Conservation (phyloP, 64 coral and sea anemone species). For the Acropora tenuis region DNA sequence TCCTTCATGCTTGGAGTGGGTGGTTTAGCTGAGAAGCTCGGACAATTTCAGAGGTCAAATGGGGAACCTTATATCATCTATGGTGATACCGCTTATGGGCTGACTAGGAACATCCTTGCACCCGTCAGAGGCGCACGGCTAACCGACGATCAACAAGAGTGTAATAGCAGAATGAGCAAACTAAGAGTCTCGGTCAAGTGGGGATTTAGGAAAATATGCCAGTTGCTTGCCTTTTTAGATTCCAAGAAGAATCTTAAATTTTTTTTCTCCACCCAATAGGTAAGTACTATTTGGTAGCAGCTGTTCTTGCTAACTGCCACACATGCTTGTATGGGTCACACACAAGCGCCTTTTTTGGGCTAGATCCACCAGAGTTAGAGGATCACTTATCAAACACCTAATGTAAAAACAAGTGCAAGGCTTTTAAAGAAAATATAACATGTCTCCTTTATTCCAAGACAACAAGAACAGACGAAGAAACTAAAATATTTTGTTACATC, state of each 20-base stretch:
- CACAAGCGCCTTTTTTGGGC: too few species aligned
- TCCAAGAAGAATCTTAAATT: not conserved
- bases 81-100: not conserved
- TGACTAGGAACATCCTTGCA: not conserved
- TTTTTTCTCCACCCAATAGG: too few species aligned
- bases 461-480: not conserved
- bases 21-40: too few species aligned
- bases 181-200: not conserved
- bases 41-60: too few species aligned
- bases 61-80: too few species aligned
- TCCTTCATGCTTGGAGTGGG: too few species aligned
- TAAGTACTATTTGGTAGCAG: too few species aligned
- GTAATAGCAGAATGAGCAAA: not conserved
- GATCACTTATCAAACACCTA: too few species aligned
- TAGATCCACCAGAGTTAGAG: too few species aligned
- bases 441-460: not conserved
- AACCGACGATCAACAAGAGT: not conserved
- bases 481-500: too few species aligned
- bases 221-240: not conserved
- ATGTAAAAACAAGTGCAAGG: not conserved
- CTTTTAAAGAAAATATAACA: not conserved
- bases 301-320: too few species aligned
- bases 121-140: not conserved
- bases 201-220: not conserved
- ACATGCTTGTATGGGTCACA: too few species aligned